Percentiles rank a stretch among this genome's conserved stretches.
Evolutionary conservation across 1,140 invertebrate genomes (phyloP).

Genomic region (Philaenus spumarius): DNA sequence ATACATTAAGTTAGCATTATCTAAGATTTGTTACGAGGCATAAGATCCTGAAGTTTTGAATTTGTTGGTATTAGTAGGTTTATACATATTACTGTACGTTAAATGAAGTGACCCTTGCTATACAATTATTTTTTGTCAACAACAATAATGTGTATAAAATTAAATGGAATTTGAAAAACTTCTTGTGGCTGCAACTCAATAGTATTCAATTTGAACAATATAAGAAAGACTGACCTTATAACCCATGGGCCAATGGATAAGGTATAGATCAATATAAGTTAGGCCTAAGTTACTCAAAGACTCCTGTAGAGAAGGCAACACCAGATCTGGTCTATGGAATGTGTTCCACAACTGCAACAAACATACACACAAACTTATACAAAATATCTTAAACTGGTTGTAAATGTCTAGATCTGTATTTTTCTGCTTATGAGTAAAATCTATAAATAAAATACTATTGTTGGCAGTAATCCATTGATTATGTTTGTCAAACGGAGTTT

Average conservation of each 20-base stretch:
- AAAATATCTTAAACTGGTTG: neutral
- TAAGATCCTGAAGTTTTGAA: too few relatives aligned
- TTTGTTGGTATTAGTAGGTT: too few relatives aligned
- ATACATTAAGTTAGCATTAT: too few relatives aligned
- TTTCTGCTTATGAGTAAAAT: neutral
- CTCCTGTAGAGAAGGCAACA: slow-evolving; percentile 45
- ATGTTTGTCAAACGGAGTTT: neutral
- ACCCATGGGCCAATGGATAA: slow-evolving; percentile 73
- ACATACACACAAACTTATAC: neutral
- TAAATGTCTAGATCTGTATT: neutral
- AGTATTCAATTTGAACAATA: too few relatives aligned
- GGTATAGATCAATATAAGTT: slow-evolving; percentile 67
- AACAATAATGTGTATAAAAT: too few relatives aligned
- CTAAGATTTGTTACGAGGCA: too few relatives aligned
- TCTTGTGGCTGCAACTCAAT: too few relatives aligned
- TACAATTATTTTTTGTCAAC: too few relatives aligned
- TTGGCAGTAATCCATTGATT: neutral
- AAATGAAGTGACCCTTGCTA: too few relatives aligned
- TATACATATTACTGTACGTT: too few relatives aligned
- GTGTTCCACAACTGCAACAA: slow-evolving; percentile 47
- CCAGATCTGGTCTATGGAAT: slow-evolving; percentile 42
- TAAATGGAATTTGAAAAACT: too few relatives aligned
- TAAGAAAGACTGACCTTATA: slow-evolving; percentile 43
- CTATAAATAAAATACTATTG: neutral
- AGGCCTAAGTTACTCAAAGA: slow-evolving; percentile 57